phyloP scores from a whole-genome alignment of 1,140 invertebrate genomes.

The Leptonema lineaticorne region DNA sequence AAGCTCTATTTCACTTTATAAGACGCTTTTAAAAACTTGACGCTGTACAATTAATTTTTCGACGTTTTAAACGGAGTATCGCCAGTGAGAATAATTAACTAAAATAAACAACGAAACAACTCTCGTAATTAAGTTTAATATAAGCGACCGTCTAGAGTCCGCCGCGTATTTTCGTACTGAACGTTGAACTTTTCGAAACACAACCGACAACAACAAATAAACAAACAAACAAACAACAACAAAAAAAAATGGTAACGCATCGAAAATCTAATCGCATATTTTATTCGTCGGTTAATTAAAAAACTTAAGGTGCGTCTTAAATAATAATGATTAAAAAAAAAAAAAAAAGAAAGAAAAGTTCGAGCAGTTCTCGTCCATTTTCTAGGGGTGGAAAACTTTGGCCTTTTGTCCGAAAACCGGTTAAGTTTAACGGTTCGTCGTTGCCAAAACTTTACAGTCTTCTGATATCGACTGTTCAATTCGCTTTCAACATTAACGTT shows the following conservation, averaged over 20 bases:
- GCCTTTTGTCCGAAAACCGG: background rate
- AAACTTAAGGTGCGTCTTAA: slow-evolving; percentile 8
- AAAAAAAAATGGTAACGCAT: background rate
- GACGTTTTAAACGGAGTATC: background rate
- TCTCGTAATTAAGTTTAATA: background rate
- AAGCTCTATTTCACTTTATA: too few relatives aligned
- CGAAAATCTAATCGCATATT: slow-evolving; percentile 12
- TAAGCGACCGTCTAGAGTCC: too few relatives aligned
- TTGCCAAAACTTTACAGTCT: background rate
- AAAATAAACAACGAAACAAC: background rate
- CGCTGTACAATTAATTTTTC: too few relatives aligned
- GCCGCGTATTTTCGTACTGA: too few relatives aligned
- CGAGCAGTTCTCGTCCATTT: background rate
- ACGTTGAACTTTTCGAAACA: background rate
- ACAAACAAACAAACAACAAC: background rate
- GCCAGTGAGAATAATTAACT: background rate
- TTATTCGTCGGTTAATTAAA: slow-evolving; percentile 18
- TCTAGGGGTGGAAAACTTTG: background rate
- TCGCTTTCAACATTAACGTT: background rate
- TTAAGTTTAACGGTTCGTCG: background rate
- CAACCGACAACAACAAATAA: background rate
- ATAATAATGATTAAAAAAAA: background rate
- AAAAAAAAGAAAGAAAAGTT: too few relatives aligned
- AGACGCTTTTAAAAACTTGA: too few relatives aligned
- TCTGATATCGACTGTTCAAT: background rate